These are phyloP conservation scores for Astreopora myriophthalma DNA, from an alignment of 64 coral and sea anemone species.

Conservation along the genomic window DNA sequence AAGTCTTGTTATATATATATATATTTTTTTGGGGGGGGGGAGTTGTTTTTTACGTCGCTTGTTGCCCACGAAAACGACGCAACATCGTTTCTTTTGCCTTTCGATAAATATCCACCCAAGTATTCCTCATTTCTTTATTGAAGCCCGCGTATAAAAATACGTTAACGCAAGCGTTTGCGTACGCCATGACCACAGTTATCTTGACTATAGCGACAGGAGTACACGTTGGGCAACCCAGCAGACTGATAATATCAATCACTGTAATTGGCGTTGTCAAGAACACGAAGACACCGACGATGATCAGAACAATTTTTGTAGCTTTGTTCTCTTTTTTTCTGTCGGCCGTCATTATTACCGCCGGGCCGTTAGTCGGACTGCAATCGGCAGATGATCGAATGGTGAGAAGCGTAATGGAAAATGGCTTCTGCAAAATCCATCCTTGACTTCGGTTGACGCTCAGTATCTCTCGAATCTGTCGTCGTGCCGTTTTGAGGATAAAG, in stretches of 20 bases:
- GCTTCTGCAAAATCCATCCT: neutral
- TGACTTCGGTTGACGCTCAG: neutral
- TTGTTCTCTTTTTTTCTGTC: neutral
- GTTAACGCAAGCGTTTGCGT: conserved; percentile 69
- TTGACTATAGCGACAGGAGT: conserved; percentile 38
- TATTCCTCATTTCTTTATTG: conserved; percentile 71
- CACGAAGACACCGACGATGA: conserved; percentile 68
- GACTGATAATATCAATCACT: conserved; percentile 58
- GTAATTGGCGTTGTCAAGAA: conserved; percentile 69
- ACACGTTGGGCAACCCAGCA: conserved; percentile 14
- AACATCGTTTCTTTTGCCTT: neutral
- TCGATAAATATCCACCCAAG: conserved; percentile 14
- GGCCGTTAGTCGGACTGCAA: neutral
- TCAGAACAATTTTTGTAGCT: conserved; percentile 54
- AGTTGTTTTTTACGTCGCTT: neutral
- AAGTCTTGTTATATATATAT: no score
- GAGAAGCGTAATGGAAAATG: neutral
- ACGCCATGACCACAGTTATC: conserved; percentile 63
- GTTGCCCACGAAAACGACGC: neutral
- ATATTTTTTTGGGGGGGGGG: neutral
- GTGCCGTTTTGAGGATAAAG: conserved; percentile 82
- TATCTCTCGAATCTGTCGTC: conserved; percentile 72
- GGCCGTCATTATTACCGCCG: no score
- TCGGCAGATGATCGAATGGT: neutral
- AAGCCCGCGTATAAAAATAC: conserved; percentile 78